Percentiles rank a stretch among this genome's conserved stretches.
phyloP scores from a whole-genome alignment of 2,888 invertebrate species.

The Alloplasta piceator region DNA sequence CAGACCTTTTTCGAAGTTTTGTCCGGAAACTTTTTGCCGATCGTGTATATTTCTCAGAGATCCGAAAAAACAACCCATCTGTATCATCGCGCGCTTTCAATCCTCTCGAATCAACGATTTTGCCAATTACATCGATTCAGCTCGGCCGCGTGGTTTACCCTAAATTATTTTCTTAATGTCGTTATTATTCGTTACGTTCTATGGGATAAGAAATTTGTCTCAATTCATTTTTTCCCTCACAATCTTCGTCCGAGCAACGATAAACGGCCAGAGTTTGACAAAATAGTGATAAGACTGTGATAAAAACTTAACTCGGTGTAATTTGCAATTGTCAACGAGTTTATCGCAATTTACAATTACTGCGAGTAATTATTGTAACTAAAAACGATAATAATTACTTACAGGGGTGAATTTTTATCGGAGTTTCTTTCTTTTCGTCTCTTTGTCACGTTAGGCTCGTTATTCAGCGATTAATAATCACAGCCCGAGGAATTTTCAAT shows the following conservation, averaged over 20 bases:
- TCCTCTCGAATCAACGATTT: slow-evolving; percentile 28
- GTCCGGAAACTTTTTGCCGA: too few relatives aligned
- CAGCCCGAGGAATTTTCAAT: slow-evolving; percentile 44
- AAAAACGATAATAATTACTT: too few relatives aligned
- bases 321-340: too few relatives aligned
- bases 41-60: not conserved
- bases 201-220: slow-evolving; percentile 13
- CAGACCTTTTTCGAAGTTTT: too few relatives aligned
- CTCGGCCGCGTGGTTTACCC: slow-evolving; percentile 28
- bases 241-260: slow-evolving; percentile 52
- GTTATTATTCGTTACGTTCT: slow-evolving; percentile 46
- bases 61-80: slow-evolving; percentile 15
- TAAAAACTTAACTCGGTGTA: too few relatives aligned
- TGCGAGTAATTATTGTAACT: too few relatives aligned
- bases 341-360: too few relatives aligned
- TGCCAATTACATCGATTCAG: not conserved
- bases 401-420: not conserved
- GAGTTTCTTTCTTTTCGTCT: not conserved
- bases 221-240: not conserved
- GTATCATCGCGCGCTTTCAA: not conserved
- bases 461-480: slow-evolving; percentile 39
- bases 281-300: too few relatives aligned
- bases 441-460: not conserved
- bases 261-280: not conserved
- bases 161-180: slow-evolving; percentile 38